Conservation (phyloP, 2,797 vertebrate genomes). For the Allobates femoralis region DNA sequence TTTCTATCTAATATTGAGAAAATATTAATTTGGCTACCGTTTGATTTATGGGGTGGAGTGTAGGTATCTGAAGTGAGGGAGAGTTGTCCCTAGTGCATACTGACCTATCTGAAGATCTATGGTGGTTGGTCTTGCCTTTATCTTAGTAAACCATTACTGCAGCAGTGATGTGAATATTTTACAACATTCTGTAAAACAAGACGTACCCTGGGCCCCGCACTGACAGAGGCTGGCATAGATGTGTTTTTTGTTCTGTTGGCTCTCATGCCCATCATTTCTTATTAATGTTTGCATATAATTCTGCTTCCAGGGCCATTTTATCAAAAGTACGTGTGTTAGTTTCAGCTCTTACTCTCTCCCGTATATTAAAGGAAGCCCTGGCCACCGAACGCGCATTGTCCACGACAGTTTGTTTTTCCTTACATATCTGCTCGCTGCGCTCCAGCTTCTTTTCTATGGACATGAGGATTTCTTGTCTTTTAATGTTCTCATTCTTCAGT, state of each 20-base stretch:
- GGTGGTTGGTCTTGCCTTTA: not conserved
- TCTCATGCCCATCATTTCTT: slow-evolving; percentile 80
- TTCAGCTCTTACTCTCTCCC: slow-evolving; percentile 93
- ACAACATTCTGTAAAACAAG: not conserved
- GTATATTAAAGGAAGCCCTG: slow-evolving; percentile 92
- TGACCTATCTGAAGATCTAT: slow-evolving; percentile 3
- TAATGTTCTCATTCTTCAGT: slow-evolving; percentile 87
- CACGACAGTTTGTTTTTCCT: slow-evolving; percentile 88
- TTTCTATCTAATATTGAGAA: not conserved
- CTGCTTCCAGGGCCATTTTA: slow-evolving; percentile 95
- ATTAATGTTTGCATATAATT: slow-evolving; percentile 88
- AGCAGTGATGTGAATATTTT: not conserved
- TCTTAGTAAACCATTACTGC: not conserved
- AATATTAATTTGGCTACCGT: not conserved
- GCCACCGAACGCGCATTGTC: slow-evolving; percentile 94
- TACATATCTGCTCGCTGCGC: slow-evolving; percentile 94
- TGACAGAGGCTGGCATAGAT: slow-evolving; percentile 5
- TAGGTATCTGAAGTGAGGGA: not conserved
- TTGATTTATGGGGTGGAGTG: not conserved
- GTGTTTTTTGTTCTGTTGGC: not conserved
- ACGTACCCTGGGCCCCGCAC: slow-evolving; percentile 16
- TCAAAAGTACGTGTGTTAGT: slow-evolving; percentile 95
- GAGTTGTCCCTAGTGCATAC: not conserved
- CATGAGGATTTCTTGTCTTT: slow-evolving; percentile 88
- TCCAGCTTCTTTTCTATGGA: slow-evolving; percentile 96